phyloP scores from a whole-genome alignment of 2,888 invertebrate species.

The Altica lythri region DNA sequence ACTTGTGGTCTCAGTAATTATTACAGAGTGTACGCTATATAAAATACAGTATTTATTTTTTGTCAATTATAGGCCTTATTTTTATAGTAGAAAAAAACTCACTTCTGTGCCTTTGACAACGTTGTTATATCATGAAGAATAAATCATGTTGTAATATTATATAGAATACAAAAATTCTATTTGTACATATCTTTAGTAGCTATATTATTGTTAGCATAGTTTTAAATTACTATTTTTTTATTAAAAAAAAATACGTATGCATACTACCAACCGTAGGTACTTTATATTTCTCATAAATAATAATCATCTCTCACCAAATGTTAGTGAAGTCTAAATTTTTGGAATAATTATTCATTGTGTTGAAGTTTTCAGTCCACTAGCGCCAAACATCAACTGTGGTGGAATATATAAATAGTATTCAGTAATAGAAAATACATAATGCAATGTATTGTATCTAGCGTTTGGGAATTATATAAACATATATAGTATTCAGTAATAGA shows the following conservation, averaged over 20 bases:
- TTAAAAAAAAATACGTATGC: neutral
- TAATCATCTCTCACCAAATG: too few species aligned
- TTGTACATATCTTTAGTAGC: slow-evolving; percentile 39
- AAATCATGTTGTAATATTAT: slow-evolving; percentile 52
- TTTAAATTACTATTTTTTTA: slow-evolving; percentile 2
- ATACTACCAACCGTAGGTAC: too few species aligned
- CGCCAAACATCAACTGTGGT: too few species aligned
- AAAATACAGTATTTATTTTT: slow-evolving; percentile 24
- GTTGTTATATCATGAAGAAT: slow-evolving; percentile 44
- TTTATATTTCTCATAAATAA: too few species aligned
- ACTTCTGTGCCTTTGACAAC: slow-evolving; percentile 44
- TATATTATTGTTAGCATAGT: slow-evolving; percentile 39
- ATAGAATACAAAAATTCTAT: slow-evolving; percentile 43
- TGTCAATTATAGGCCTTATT: slow-evolving; percentile 19
- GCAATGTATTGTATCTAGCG: too few species aligned
- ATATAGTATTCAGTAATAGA: too few species aligned
- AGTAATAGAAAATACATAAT: too few species aligned
- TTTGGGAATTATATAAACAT: too few species aligned
- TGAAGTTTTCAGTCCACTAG: too few species aligned
- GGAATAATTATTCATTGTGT: too few species aligned
- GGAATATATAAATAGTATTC: too few species aligned
- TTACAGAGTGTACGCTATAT: slow-evolving; percentile 20
- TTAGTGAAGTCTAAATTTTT: too few species aligned
- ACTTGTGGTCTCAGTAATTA: slow-evolving; percentile 24
- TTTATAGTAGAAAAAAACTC: slow-evolving; percentile 14